phyloP scores from a whole-genome alignment of 2,888 invertebrate species.

The Synanthedon myopaeformis region DNA sequence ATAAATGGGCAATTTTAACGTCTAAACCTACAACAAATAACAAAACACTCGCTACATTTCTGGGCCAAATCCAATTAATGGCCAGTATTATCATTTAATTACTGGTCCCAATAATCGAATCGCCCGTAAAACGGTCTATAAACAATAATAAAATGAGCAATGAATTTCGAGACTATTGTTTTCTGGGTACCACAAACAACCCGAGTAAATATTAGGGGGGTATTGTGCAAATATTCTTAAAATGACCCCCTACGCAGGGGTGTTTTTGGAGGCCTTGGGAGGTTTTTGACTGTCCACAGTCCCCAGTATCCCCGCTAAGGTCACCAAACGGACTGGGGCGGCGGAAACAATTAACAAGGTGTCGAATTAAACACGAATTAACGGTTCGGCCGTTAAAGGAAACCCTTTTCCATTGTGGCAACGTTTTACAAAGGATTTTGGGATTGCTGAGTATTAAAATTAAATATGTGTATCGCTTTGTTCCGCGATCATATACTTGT shows the following conservation, averaged over 20 bases:
- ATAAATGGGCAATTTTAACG: background rate
- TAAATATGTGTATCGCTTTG: constrained; percentile 65
- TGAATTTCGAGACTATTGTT: constrained; percentile 70
- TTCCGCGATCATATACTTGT: constrained; percentile 34
- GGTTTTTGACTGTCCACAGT: constrained; percentile 44
- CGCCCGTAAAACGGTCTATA: constrained; percentile 65
- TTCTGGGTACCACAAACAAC: constrained; percentile 68
- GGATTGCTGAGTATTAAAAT: constrained; percentile 68
- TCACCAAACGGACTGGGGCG: constrained; percentile 64
- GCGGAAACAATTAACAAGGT: constrained; percentile 70
- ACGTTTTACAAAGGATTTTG: constrained; percentile 62
- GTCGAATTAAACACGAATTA: constrained; percentile 71
- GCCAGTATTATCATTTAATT: constrained; percentile 70
- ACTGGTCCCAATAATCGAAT: constrained; percentile 68
- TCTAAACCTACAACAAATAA: background rate
- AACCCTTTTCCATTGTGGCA: constrained; percentile 66
- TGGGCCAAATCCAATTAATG: constrained; percentile 65
- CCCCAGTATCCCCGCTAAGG: constrained; percentile 38
- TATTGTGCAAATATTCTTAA: constrained; percentile 67
- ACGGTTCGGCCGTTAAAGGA: constrained; percentile 64
- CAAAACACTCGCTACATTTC: constrained; percentile 19
- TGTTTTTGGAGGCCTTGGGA: constrained; percentile 28
- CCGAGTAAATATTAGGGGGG: constrained; percentile 61
- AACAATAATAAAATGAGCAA: constrained; percentile 71
- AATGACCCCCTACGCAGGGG: constrained; percentile 49